A percentile compares a stretch with the other conserved stretches of the same genome.
These are phyloP conservation scores for Oophaga pumilio DNA, from an alignment of 2,113 vertebrate species.

Conservation along the genomic window DNA sequence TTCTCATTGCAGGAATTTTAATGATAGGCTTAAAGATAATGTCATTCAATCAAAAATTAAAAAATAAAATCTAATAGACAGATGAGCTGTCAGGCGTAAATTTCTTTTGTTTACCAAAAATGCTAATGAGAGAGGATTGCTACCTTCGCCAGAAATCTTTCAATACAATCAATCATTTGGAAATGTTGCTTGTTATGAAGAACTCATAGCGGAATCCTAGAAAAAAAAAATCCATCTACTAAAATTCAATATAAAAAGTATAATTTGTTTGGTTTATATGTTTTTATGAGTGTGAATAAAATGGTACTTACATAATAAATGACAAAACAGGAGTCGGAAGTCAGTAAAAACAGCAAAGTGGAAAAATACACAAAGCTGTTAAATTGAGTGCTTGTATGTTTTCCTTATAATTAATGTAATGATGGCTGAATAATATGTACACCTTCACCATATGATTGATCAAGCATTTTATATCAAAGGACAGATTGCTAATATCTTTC, in stretches of 20 bases:
- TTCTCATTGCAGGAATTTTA: conserved; percentile 36
- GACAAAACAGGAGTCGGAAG: neutral
- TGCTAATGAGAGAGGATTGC: conserved; percentile 7
- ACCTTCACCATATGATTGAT: too few relatives aligned
- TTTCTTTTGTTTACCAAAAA: conserved; percentile 36
- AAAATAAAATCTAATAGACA: conserved; percentile 16
- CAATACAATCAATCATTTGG: conserved; percentile 11
- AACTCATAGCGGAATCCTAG: neutral
- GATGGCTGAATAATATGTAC: too few relatives aligned
- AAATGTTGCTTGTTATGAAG: neutral
- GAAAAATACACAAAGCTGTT: neutral
- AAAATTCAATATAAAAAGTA: neutral
- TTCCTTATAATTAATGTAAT: too few relatives aligned
- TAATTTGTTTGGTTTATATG: neutral
- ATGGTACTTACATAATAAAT: neutral
- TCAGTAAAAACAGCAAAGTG: neutral
- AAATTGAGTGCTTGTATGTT: too few relatives aligned
- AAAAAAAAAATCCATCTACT: neutral
- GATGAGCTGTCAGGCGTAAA: conserved; percentile 21
- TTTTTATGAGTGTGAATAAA: neutral
- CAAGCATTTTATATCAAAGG: too few relatives aligned
- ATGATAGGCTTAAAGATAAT: conserved; percentile 47
- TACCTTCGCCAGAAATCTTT: conserved; percentile 4
- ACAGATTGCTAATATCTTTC: too few relatives aligned
- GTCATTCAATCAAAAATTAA: conserved; percentile 29